Evolutionary conservation across 1,140 invertebrate genomes (phyloP).

Genomic region (Eufriesea mexicana): DNA sequence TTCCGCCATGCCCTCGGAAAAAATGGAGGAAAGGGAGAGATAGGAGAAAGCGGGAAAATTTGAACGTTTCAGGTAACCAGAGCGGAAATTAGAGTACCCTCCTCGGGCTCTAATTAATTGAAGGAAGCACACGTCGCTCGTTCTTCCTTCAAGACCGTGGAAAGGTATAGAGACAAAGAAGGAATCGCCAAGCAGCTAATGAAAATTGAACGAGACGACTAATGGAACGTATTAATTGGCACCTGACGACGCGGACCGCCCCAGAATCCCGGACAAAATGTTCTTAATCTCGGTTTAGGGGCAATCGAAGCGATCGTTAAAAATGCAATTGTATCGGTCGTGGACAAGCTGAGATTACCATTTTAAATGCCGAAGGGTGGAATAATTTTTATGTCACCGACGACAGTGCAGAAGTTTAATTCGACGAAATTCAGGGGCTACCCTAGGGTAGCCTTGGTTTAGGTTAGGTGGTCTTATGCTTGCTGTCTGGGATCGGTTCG

Average conservation of each 20-base stretch:
- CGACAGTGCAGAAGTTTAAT: too few species aligned
- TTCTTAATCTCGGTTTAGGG: background rate
- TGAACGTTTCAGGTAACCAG: background rate
- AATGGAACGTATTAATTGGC: conserved; percentile 46
- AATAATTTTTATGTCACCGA: too few species aligned
- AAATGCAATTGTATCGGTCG: background rate
- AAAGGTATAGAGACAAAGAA: background rate
- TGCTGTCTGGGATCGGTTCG: too few species aligned
- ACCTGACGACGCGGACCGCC: background rate
- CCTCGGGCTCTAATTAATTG: conserved; percentile 31
- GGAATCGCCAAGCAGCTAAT: conserved; percentile 27
- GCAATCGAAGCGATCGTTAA: background rate
- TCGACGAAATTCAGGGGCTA: too few species aligned
- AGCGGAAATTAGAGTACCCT: background rate
- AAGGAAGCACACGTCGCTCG: conserved; percentile 7
- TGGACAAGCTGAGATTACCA: background rate
- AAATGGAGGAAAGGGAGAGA: background rate
- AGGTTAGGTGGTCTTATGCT: too few species aligned
- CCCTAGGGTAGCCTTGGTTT: too few species aligned
- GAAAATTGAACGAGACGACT: conserved; percentile 38
- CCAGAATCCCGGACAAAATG: background rate
- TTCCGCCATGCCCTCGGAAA: background rate
- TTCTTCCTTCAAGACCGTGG: background rate
- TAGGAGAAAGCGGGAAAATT: background rate
- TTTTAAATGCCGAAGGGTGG: background rate